phyloP scores from a whole-genome alignment of 1,140 invertebrate species.

The Drosophila nikananu region DNA sequence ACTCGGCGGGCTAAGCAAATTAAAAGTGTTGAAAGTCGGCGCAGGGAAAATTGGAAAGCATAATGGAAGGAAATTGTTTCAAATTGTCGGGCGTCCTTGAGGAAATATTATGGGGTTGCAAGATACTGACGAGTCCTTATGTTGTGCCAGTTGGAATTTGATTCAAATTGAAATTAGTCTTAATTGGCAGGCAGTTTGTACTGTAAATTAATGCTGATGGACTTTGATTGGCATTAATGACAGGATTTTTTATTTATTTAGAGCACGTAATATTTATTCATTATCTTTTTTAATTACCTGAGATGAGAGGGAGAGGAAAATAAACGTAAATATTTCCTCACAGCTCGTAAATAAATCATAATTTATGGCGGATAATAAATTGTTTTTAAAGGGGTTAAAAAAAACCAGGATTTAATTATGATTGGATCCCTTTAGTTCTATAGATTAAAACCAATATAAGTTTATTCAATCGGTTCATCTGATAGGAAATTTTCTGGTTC shows the following conservation, averaged over 20 bases:
- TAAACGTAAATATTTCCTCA: background rate
- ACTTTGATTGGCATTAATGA: conserved; percentile 26
- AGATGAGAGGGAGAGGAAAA: background rate
- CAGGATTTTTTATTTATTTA: conserved; percentile 8
- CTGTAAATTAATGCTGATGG: conserved; percentile 32
- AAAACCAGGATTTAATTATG: background rate
- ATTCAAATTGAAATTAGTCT: conserved; percentile 38
- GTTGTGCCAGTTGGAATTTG: conserved; percentile 31
- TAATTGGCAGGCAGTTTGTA: conserved; percentile 38
- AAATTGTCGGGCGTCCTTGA: conserved; percentile 46
- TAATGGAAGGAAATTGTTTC: conserved; percentile 53
- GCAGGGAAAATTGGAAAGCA: conserved; percentile 47
- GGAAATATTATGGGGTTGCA: conserved; percentile 34
- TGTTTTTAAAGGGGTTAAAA: too few relatives aligned
- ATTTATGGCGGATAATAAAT: background rate
- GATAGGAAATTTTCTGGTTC: background rate
- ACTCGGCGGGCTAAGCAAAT: conserved; percentile 61
- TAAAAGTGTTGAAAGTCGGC: conserved; percentile 71
- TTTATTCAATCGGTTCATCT: background rate
- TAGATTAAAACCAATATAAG: background rate
- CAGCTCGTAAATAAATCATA: background rate
- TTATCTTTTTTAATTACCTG: conserved; percentile 10
- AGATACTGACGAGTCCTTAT: conserved; percentile 21
- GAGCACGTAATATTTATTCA: background rate
- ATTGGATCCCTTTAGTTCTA: background rate